A percentile compares a stretch with the other conserved stretches of the same genome.
Evolutionary conservation across 2,888 invertebrate species (phyloP).

Genomic region (Tipula vernalis): DNA sequence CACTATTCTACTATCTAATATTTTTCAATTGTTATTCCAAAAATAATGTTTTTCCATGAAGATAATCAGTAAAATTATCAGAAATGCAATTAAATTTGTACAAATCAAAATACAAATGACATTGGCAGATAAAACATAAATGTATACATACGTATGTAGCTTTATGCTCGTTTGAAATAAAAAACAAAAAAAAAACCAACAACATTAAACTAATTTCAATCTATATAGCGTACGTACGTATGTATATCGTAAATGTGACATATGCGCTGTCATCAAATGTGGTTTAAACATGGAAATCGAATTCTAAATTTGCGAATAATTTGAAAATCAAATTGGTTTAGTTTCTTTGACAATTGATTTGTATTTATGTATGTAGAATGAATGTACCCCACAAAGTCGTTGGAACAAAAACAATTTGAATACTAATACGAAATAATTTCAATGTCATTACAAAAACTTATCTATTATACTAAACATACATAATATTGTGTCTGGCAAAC

Average conservation of each 20-base stretch:
- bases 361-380: background rate
- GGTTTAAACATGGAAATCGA: background rate
- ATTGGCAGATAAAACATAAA: background rate
- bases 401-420: background rate
- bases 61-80: background rate
- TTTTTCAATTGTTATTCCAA: too few relatives aligned
- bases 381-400: background rate
- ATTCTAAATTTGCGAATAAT: background rate
- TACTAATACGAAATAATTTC: background rate
- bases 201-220: background rate
- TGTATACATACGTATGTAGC: background rate
- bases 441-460: background rate
- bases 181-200: background rate
- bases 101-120: background rate
- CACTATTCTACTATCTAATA: background rate
- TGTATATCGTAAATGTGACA: background rate
- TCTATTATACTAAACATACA: background rate
- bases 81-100: background rate
- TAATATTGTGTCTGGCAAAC: background rate
- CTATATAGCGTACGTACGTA: background rate
- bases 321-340: background rate
- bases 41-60: background rate
- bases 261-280: background rate
- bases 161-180: background rate
- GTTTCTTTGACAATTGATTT: background rate